Percentiles rank a stretch among this genome's conserved stretches.
phyloP scores from a whole-genome alignment of 30 jellyfish, hydroid and myxozoan species.

The Turritopsis rubra region DNA sequence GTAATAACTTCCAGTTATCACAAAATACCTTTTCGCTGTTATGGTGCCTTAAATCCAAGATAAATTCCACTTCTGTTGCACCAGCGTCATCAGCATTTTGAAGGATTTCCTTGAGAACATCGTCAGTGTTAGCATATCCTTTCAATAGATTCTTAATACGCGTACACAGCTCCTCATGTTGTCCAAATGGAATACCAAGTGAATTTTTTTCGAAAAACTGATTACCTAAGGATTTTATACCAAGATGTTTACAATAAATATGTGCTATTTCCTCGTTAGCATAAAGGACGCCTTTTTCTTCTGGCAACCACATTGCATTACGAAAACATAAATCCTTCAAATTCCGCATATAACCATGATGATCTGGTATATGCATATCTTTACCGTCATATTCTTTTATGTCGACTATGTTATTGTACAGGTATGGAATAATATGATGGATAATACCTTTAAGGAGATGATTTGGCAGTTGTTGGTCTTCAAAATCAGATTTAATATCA shows the following conservation, averaged over 20 bases:
- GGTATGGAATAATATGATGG: conserved; percentile 8
- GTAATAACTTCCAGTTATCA: conserved; percentile 62
- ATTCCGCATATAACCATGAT: conserved; percentile 25
- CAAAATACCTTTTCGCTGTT: conserved; percentile 35
- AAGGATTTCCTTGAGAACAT: conserved; percentile 54
- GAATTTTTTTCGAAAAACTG: conserved; percentile 20
- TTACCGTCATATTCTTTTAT: not conserved
- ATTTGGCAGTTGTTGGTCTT: not conserved
- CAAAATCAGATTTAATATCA: conserved; percentile 11
- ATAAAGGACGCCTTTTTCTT: conserved; percentile 28
- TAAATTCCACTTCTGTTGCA: conserved; percentile 55
- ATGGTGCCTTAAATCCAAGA: conserved; percentile 45
- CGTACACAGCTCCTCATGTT: conserved; percentile 60
- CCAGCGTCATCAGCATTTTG: conserved; percentile 94
- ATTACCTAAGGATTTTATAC: conserved; percentile 42
- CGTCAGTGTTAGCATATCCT: conserved; percentile 49
- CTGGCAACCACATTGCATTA: conserved; percentile 44
- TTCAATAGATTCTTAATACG: conserved; percentile 58
- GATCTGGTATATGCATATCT: conserved; percentile 42
- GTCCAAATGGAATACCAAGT: conserved; percentile 49
- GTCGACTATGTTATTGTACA: not conserved
- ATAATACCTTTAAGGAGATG: conserved; percentile 26
- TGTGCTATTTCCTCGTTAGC: conserved; percentile 38
- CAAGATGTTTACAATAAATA: conserved; percentile 30
- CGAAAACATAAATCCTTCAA: conserved; percentile 21